Evolutionary conservation across 1,140 invertebrate species (phyloP).

Genomic region (Papilio machaon): DNA sequence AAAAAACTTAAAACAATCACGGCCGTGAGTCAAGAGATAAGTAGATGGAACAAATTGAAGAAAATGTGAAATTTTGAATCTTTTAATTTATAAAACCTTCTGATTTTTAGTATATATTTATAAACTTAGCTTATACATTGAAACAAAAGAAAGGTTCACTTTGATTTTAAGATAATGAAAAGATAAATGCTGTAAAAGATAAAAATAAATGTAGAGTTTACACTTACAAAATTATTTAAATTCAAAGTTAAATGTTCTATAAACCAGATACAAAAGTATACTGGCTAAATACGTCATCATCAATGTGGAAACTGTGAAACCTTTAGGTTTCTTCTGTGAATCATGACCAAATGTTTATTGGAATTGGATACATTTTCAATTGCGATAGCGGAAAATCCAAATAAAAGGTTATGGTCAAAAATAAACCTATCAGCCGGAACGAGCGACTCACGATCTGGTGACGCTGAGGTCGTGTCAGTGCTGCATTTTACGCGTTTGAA

Average conservation of each 20-base stretch:
- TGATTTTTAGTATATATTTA: too few species aligned
- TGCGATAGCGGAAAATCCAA: conserved; percentile 5
- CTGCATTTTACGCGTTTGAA: conserved; percentile 10
- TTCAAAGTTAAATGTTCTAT: too few species aligned
- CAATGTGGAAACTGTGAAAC: neutral
- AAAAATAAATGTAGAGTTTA: too few species aligned
- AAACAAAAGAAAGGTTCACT: too few species aligned
- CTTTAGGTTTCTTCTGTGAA: neutral
- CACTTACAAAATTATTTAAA: too few species aligned
- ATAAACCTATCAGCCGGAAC: neutral
- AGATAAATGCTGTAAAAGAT: too few species aligned
- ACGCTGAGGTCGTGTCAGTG: conserved; percentile 5
- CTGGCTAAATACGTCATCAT: neutral
- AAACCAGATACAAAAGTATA: too few species aligned
- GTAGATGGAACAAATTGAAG: neutral
- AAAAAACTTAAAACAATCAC: neutral
- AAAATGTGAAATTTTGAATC: too few species aligned
- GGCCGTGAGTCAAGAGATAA: neutral
- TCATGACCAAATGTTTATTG: neutral
- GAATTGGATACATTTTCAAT: neutral
- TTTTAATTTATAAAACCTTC: neutral
- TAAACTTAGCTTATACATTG: too few species aligned
- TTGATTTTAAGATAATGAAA: too few species aligned
- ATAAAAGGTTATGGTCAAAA: conserved; percentile 12
- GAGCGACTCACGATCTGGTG: conserved; percentile 18